Conservation (phyloP, 2,113 vertebrate genomes). For the Chinchilla lanigera region DNA sequence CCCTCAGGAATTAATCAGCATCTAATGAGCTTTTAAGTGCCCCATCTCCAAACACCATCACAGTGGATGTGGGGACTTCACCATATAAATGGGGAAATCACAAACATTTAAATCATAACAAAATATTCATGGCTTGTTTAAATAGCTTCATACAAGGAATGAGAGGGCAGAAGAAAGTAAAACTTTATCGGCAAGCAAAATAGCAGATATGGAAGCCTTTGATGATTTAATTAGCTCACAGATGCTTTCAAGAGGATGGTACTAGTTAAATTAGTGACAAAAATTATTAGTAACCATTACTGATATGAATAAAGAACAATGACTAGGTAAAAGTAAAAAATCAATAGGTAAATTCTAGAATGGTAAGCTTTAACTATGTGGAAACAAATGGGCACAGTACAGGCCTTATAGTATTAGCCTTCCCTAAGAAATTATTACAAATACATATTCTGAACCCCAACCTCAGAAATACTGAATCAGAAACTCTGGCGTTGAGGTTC, state of each 20-base stretch:
- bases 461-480: not conserved
- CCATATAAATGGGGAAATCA: no score
- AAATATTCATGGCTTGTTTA: not conserved
- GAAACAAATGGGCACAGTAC: not conserved
- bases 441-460: not conserved
- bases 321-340: not conserved
- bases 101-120: not conserved
- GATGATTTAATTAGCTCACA: not conserved
- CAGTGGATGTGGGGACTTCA: not conserved
- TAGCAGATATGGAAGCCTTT: not conserved
- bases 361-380: not conserved
- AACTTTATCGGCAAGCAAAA: not conserved
- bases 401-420: not conserved
- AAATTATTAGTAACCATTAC: not conserved
- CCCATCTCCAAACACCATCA: not conserved
- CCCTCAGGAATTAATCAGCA: not conserved
- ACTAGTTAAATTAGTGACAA: not conserved
- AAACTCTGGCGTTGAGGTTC: accelerated
- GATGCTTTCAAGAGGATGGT: not conserved
- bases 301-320: not conserved
- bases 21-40: not conserved
- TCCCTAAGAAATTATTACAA: not conserved
- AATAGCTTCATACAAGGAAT: not conserved
- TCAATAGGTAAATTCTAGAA: not conserved
- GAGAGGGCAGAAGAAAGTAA: not conserved